Percentiles rank a stretch among this genome's conserved stretches.
These are phyloP conservation scores for Ladona fulva DNA, from an alignment of 1,140 invertebrate genomes.

Conservation along the genomic window DNA sequence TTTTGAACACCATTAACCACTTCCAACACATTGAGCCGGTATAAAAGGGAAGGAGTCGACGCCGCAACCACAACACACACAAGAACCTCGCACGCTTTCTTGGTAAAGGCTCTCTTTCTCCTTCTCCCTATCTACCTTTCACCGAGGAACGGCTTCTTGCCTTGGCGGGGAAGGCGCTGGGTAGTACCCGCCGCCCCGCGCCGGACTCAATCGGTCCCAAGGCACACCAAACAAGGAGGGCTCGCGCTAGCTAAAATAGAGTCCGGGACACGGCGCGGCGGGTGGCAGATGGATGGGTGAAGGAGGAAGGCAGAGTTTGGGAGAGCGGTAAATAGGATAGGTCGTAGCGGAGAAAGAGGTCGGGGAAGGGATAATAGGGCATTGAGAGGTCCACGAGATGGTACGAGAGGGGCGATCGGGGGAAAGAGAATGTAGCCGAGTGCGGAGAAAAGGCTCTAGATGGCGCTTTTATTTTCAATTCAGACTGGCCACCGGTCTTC, in stretches of 20 bases:
- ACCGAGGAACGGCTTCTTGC: neutral
- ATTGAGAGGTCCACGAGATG: neutral
- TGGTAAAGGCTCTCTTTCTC: no score
- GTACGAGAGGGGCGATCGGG: neutral
- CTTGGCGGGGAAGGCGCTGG: neutral
- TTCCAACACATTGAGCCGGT: no score
- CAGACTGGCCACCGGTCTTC: slow-evolving; percentile 1
- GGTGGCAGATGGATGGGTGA: neutral
- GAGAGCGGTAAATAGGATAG: neutral
- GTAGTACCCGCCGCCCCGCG: neutral
- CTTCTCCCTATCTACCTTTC: neutral
- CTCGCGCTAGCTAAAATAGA: neutral
- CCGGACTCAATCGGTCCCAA: neutral
- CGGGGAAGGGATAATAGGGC: neutral
- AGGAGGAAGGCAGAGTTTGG: neutral
- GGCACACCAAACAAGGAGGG: neutral
- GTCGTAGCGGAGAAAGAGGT: neutral
- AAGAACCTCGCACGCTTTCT: no score
- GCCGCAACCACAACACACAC: no score
- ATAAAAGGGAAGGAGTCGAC: no score
- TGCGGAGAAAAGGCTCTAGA: neutral
- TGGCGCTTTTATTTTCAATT: slow-evolving; percentile 1
- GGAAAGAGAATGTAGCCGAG: neutral
- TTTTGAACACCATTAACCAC: no score
- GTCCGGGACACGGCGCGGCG: neutral